These are phyloP conservation scores for Nycticorax nycticorax DNA, from an alignment of 2,113 vertebrate genomes.

Conservation along the genomic window DNA sequence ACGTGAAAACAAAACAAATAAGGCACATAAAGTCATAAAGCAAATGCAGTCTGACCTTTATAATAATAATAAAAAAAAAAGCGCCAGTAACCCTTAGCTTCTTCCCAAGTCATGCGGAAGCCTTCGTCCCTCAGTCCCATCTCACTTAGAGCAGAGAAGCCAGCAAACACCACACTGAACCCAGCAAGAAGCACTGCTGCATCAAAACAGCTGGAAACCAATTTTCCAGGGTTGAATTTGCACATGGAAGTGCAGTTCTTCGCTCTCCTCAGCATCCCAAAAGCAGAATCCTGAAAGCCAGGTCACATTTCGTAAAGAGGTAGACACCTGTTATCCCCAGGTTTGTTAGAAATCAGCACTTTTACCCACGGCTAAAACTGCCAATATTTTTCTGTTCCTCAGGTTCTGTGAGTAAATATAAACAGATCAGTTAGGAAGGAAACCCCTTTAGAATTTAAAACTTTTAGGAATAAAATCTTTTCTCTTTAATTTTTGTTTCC, in stretches of 20 bases:
- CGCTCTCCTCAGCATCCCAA: neutral
- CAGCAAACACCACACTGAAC: neutral
- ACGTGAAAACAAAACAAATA: neutral
- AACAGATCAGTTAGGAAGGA: neutral
- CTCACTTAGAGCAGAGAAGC: neutral
- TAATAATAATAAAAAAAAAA: neutral
- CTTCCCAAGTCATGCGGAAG: accelerated
- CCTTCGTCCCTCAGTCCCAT: neutral
- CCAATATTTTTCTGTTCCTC: neutral
- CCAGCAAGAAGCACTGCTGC: neutral
- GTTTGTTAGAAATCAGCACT: neutral
- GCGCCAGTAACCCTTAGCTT: neutral
- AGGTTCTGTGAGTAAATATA: neutral
- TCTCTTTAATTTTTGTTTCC: neutral
- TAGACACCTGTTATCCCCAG: neutral
- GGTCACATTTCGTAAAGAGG: neutral
- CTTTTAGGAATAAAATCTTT: neutral
- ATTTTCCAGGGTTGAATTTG: neutral
- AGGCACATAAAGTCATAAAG: neutral
- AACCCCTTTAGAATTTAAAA: neutral
- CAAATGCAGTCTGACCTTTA: neutral
- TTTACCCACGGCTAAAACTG: neutral
- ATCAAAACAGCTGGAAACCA: neutral
- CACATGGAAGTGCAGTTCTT: neutral
- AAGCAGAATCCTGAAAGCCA: neutral